A percentile compares a stretch with the other conserved stretches of the same genome.
phyloP scores from a whole-genome alignment of 2,113 vertebrate genomes.

The Equus przewalskii region DNA sequence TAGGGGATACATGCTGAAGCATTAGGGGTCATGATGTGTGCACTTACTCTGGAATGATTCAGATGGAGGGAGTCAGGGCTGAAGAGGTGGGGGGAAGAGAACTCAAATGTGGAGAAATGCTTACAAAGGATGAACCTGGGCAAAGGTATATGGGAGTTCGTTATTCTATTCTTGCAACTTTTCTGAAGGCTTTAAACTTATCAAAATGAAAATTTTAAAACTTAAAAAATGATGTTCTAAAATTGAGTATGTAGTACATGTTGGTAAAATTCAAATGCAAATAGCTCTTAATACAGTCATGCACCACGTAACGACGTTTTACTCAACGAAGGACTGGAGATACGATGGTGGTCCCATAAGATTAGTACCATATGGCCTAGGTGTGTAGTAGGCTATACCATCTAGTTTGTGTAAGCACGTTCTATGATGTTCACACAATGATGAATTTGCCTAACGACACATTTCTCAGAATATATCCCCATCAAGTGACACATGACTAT shows the following conservation, averaged over 20 bases:
- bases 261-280: slow-evolving; percentile 39
- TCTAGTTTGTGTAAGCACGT: too few species aligned
- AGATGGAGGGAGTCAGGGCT: not conserved
- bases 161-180: not conserved
- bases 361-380: too few species aligned
- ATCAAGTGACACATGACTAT: too few species aligned
- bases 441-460: too few species aligned
- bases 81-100: not conserved
- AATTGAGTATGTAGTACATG: not conserved
- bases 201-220: not conserved
- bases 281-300: not conserved
- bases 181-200: not conserved
- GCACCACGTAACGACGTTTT: too few species aligned
- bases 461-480: too few species aligned
- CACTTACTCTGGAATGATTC: not conserved
- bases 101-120: not conserved
- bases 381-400: too few species aligned
- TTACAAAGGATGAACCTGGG: not conserved
- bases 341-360: too few species aligned
- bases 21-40: too few species aligned
- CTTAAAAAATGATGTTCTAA: not conserved
- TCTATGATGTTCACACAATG: too few species aligned
- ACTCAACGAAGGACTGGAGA: too few species aligned
- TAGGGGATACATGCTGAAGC: not conserved
- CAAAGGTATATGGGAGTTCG: not conserved